Percentiles rank a stretch among this genome's conserved stretches.
Conservation (phyloP, 2,113 vertebrate species). For the Siniperca chuatsi region DNA sequence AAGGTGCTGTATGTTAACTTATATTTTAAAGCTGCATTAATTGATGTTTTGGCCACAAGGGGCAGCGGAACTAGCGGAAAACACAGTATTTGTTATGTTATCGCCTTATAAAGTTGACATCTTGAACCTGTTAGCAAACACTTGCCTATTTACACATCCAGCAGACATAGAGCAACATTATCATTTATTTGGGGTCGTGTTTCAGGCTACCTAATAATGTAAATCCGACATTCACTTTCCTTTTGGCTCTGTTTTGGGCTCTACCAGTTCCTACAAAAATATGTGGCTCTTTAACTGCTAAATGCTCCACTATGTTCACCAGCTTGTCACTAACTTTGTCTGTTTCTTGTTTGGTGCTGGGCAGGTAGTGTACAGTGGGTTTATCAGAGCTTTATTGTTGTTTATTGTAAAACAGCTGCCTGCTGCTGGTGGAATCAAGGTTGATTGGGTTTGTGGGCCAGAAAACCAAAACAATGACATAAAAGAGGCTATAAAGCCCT, state of each 20-base stretch:
- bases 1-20: background rate
- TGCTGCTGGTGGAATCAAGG: too few species aligned
- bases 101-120: background rate
- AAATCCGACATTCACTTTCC: background rate
- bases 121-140: background rate
- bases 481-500: background rate
- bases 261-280: background rate
- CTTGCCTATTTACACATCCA: background rate
- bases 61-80: background rate
- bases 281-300: background rate
- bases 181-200: too few species aligned
- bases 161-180: background rate
- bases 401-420: too few species aligned
- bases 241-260: background rate
- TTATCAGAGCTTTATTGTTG: too few species aligned
- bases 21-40: background rate
- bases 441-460: background rate
- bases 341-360: too few species aligned
- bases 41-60: background rate
- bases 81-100: background rate
- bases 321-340: background rate
- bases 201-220: background rate
- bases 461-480: background rate
- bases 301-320: background rate
- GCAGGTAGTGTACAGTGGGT: too few species aligned